phyloP scores from a whole-genome alignment of 2,888 invertebrate species.

The Trilocha varians region DNA sequence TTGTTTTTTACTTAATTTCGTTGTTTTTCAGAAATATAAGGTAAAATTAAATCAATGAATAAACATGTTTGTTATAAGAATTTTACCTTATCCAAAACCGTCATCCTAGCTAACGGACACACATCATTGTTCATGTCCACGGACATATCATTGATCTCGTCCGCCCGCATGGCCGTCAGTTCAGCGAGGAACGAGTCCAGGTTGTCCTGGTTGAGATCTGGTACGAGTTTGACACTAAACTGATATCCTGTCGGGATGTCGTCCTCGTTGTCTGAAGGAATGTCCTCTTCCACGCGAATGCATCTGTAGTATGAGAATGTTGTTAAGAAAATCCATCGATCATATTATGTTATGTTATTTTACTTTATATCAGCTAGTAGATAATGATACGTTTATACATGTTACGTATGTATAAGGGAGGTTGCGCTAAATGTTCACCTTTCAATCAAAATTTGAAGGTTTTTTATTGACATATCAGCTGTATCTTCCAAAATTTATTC shows the following conservation, averaged over 20 bases:
- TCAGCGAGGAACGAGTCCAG: slow-evolving; percentile 44
- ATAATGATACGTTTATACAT: too few species aligned
- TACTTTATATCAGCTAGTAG: too few species aligned
- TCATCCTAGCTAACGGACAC: slow-evolving; percentile 64
- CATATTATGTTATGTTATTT: too few species aligned
- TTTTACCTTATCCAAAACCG: slow-evolving; percentile 70
- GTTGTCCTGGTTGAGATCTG: slow-evolving; percentile 41
- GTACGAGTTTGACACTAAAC: slow-evolving; percentile 63
- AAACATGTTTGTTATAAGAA: too few species aligned
- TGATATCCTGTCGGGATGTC: slow-evolving; percentile 52
- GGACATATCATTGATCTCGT: slow-evolving; percentile 25
- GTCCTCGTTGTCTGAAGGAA: slow-evolving; percentile 29
- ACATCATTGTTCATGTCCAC: slow-evolving; percentile 55
- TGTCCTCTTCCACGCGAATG: slow-evolving; percentile 60
- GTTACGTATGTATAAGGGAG: too few species aligned
- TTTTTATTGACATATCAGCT: too few species aligned
- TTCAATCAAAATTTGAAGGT: too few species aligned
- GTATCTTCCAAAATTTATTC: too few species aligned
- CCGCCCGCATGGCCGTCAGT: slow-evolving; percentile 33
- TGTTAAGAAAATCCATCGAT: neutral
- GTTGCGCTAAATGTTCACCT: too few species aligned
- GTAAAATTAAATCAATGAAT: too few species aligned
- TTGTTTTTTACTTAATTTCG: too few species aligned
- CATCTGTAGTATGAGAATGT: slow-evolving; percentile 40
- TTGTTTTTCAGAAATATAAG: too few species aligned